Evolutionary conservation across 2,888 invertebrate genomes (phyloP).

Genomic region (Phalangium opilio): DNA sequence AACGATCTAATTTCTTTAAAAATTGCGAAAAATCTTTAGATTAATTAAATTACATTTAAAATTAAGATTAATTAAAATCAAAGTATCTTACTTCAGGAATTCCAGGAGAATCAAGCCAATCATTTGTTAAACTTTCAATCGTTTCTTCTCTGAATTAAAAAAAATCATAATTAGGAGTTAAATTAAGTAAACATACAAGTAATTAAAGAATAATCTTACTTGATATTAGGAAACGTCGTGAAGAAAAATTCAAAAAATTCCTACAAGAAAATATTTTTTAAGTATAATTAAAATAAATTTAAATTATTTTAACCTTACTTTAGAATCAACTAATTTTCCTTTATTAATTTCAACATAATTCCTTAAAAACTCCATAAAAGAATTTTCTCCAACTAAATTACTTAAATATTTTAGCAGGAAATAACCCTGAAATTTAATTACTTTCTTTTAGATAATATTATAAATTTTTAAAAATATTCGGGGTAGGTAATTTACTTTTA

Average conservation of each 20-base stretch:
- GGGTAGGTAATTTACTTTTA: constrained; percentile 28
- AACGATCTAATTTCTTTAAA: no score
- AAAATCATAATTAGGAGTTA: no score
- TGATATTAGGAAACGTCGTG: constrained; percentile 21
- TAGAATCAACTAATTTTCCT: constrained; percentile 29
- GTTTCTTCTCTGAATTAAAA: no score
- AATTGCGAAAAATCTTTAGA: no score
- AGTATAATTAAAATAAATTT: neutral
- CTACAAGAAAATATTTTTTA: constrained; percentile 18
- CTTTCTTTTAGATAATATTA: neutral
- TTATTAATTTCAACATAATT: constrained; percentile 24
- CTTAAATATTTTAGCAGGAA: constrained; percentile 30
- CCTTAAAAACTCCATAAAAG: constrained; percentile 26
- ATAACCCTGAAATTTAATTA: constrained; percentile 27
- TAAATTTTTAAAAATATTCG: no score
- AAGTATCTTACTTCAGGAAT: no score
- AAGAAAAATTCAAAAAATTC: constrained; percentile 27
- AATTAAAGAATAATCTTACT: constrained; percentile 18
- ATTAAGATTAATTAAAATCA: no score
- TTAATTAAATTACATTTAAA: no score
- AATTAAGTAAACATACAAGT: no score
- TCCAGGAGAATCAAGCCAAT: no score
- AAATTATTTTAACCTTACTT: constrained; percentile 20
- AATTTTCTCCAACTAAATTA: constrained; percentile 24
- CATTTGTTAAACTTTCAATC: no score